Base-by-base conservation (phyloP, 2,888 invertebrate genomes). In the Merodon equestris region DNA sequence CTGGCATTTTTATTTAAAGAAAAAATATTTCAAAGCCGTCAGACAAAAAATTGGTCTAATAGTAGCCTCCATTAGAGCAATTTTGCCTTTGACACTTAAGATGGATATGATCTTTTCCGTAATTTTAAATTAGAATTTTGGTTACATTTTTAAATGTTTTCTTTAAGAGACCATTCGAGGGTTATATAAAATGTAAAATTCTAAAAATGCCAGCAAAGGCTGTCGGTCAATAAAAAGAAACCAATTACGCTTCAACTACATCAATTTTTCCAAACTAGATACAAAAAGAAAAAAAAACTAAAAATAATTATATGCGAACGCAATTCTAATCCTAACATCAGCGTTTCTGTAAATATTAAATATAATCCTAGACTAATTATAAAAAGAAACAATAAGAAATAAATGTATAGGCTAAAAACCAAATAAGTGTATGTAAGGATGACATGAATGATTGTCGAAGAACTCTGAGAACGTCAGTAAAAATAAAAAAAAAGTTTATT, bases 51-150 rank as follows among this genome's bases (percentile, higher is more conserved):
- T 51, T 45, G 56, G 50, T 51, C 54, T 9, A 13, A 17, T 56
- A 51, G 51, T 66, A 54, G 76, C 76, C 76, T 72, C 76, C 76
- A 67, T 61, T 18, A 34, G 50, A 47, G 57, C 54, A 57, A 53
- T 27, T 0, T 19, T 40, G n/a, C 14, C 13, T n/a, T n/a, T n/a
- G n/a, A n/a, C n/a, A n/a, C n/a, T n/a, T n/a, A n/a, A n/a, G n/a
- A n/a, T n/a, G n/a, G n/a, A n/a, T n/a, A n/a, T n/a, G n/a, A n/a
- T n/a, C n/a, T n/a, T n/a, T n/a, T n/a, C n/a, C n/a, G n/a, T n/a
- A n/a, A n/a, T n/a, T n/a, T n/a, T n/a, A n/a, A n/a, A n/a, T n/a
- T n/a, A n/a, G n/a, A n/a, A n/a, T n/a, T n/a, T n/a, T n/a, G n/a
- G n/a, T n/a, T n/a, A n/a, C n/a, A n/a, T n/a, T n/a, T n/a, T n/a